Conservation (phyloP, 30 jellyfish, hydroid and myxozoan species). For the Clytia hemisphaerica region DNA sequence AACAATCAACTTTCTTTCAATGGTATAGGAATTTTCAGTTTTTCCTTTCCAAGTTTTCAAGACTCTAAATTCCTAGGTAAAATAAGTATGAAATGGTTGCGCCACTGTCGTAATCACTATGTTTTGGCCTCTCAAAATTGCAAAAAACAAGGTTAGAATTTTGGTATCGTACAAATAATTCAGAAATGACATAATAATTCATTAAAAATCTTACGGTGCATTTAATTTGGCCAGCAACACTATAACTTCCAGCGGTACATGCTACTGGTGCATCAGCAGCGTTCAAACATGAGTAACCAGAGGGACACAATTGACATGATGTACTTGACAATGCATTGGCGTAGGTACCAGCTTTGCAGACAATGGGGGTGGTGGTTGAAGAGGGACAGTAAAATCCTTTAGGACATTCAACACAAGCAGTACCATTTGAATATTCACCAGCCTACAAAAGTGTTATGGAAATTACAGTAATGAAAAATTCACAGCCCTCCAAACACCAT, state of each 20-base stretch:
- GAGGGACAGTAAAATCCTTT: constrained; percentile 78
- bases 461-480: neutral
- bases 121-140: too few species aligned
- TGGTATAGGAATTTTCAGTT: too few species aligned
- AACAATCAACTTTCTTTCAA: too few species aligned
- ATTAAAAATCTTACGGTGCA: too few species aligned
- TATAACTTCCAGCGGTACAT: constrained; percentile 62
- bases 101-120: too few species aligned
- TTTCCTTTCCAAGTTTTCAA: too few species aligned
- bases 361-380: constrained; percentile 38
- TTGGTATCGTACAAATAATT: too few species aligned
- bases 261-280: constrained; percentile 55
- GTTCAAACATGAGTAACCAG: constrained; percentile 72
- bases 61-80: too few species aligned
- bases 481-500: too few species aligned
- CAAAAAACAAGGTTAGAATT: too few species aligned
- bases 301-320: constrained; percentile 68
- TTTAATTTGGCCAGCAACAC: constrained; percentile 61
- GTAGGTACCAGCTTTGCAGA: constrained; percentile 88
- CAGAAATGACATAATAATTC: too few species aligned
- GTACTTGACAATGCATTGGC: constrained; percentile 41
- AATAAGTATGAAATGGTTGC: too few species aligned
- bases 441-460: constrained; percentile 10
- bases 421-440: constrained; percentile 67
- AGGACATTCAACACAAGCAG: constrained; percentile 59